Conservation (phyloP, 2,113 vertebrate species). For the Pagrus major region DNA sequence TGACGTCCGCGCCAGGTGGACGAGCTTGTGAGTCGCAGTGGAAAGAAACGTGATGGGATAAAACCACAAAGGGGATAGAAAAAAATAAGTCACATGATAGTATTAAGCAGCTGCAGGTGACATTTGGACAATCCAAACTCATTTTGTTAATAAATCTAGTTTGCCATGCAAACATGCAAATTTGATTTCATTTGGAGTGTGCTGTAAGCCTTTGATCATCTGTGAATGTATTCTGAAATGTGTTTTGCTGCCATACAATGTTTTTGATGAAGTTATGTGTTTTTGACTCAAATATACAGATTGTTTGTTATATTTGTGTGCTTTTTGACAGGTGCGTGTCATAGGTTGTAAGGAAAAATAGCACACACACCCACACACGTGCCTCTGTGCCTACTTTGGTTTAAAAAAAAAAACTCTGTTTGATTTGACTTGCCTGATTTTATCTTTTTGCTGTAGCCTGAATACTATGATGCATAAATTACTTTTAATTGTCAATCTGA, state of each 20-base stretch:
- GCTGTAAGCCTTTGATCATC: conserved; percentile 13
- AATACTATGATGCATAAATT: neutral
- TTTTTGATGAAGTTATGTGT: conserved; percentile 6
- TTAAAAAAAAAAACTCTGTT: no score
- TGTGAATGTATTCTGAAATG: conserved; percentile 37
- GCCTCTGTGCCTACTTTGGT: neutral
- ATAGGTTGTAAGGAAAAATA: neutral
- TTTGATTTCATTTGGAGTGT: conserved; percentile 58
- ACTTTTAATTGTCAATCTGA: neutral
- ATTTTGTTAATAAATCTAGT: neutral
- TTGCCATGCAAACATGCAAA: conserved; percentile 37
- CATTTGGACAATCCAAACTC: neutral
- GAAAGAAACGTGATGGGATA: conserved; percentile 21
- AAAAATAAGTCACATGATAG: neutral
- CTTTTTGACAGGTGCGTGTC: neutral
- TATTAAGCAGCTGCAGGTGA: conserved; percentile 20
- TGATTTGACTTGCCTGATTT: neutral
- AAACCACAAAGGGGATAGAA: conserved; percentile 6
- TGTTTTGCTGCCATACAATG: neutral
- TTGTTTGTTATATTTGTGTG: neutral
- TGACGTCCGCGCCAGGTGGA: conserved; percentile 4
- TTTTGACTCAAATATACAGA: neutral
- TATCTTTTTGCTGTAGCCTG: neutral
- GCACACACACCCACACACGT: neutral
- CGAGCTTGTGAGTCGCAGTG: neutral